These are phyloP conservation scores for Hucho hucho DNA, from an alignment of 2,113 vertebrate genomes.

Conservation along the genomic window DNA sequence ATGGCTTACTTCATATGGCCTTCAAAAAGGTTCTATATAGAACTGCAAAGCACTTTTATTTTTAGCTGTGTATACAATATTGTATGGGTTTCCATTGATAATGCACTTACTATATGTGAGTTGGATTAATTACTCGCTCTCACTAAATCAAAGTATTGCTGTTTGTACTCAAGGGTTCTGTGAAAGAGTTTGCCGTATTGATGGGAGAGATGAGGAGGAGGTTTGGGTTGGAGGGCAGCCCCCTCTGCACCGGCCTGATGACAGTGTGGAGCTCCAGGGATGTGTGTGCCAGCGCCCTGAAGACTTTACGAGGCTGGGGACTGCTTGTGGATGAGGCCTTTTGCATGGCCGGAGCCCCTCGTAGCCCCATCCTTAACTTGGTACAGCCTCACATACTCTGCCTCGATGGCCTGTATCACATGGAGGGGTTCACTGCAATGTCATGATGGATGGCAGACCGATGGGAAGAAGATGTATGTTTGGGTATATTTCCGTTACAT, in stretches of 20 bases:
- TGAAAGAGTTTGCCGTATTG: conserved; percentile 70
- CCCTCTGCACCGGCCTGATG: conserved; percentile 68
- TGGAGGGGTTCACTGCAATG: not conserved
- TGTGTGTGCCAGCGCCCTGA: conserved; percentile 66
- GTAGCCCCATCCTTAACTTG: conserved; percentile 60
- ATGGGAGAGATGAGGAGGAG: conserved; percentile 68
- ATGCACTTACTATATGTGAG: not conserved
- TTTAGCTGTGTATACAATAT: not conserved
- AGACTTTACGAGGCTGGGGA: conserved; percentile 65
- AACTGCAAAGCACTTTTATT: not conserved
- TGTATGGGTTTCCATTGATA: not conserved
- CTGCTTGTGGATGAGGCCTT: conserved; percentile 68
- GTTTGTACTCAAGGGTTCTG: conserved; percentile 56
- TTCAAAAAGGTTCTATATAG: not conserved
- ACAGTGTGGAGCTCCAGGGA: conserved; percentile 58
- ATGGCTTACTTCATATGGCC: not conserved
- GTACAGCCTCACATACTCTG: conserved; percentile 76
- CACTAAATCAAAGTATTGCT: not conserved
- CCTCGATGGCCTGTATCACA: conserved; percentile 50
- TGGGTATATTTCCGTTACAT: no score
- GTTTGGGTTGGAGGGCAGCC: conserved; percentile 61
- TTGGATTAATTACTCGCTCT: not conserved
- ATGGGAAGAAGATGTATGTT: no score
- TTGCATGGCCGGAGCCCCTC: conserved; percentile 74
- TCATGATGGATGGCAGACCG: no score